Conservation (phyloP, 2,797 vertebrate genomes). For the Ceryle rudis region DNA sequence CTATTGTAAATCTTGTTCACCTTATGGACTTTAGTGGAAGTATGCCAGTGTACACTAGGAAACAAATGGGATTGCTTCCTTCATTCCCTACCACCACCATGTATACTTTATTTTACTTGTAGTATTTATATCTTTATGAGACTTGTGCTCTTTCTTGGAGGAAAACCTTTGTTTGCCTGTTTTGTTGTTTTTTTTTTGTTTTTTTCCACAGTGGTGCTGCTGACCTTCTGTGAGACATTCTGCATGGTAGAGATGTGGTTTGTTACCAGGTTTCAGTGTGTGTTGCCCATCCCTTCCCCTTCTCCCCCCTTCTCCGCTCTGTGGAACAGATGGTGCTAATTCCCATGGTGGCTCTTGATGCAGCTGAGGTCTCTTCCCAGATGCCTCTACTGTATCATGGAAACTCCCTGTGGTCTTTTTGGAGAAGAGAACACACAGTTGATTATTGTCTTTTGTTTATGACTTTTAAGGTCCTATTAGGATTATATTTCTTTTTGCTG, state of each 20-base stretch:
- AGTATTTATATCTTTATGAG: not conserved
- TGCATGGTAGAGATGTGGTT: not conserved
- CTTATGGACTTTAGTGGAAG: not conserved
- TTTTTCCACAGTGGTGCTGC: not conserved
- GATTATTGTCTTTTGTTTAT: constrained; percentile 53
- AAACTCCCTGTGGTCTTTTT: constrained; percentile 9
- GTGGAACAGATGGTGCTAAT: constrained; percentile 59
- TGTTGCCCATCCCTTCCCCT: not conserved
- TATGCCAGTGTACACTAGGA: not conserved
- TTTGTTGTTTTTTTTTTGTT: no score
- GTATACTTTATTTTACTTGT: not conserved
- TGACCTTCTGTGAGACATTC: not conserved
- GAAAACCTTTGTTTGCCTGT: not conserved
- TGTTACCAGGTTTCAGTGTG: not conserved
- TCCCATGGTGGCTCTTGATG: not conserved
- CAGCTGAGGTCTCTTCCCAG: constrained; percentile 44
- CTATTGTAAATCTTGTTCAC: constrained; percentile 24
- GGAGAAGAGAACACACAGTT: not conserved
- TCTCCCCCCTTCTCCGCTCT: not conserved
- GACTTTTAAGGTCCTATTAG: constrained; percentile 45
- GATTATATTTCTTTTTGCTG: constrained; percentile 29
- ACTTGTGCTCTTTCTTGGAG: not conserved
- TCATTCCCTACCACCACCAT: not conserved
- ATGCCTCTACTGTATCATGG: constrained; percentile 24
- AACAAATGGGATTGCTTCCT: not conserved